These are phyloP conservation scores for Meles meles DNA, from an alignment of 2,113 vertebrate species.

Conservation along the genomic window DNA sequence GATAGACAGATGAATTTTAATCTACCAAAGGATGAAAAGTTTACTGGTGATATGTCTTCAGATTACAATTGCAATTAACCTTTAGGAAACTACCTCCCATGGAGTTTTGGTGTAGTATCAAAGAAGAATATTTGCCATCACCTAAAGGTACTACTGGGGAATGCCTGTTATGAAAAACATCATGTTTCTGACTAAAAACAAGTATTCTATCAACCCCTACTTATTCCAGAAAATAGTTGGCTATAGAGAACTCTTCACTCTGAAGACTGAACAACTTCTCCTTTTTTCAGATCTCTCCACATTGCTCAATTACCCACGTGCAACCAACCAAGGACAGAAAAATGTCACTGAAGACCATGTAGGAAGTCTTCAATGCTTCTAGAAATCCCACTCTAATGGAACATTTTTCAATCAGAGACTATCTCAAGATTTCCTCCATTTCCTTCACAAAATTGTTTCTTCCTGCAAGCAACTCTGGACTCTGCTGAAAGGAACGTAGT, in stretches of 20 bases:
- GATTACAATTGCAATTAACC: background rate
- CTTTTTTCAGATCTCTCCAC: background rate
- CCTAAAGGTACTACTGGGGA: background rate
- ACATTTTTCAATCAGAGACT: background rate
- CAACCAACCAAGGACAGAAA: background rate
- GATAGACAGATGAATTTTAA: background rate
- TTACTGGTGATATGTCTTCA: background rate
- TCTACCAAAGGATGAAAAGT: background rate
- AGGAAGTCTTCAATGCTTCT: background rate
- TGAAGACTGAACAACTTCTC: background rate
- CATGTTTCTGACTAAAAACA: background rate
- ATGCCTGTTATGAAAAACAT: background rate
- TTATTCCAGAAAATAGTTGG: background rate
- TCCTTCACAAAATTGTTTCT: background rate
- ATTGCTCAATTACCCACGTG: background rate
- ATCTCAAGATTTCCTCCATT: background rate
- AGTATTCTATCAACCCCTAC: background rate
- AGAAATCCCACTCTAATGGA: background rate
- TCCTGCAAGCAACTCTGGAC: background rate
- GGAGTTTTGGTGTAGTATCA: background rate
- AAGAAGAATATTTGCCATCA: background rate
- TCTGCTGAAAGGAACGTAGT: background rate
- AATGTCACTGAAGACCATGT: background rate
- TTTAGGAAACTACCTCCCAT: background rate
- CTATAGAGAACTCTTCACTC: background rate